A percentile compares a stretch with the other conserved stretches of the same genome.
Conservation (phyloP, 2,113 vertebrate genomes). For the Corythaixoides concolor region DNA sequence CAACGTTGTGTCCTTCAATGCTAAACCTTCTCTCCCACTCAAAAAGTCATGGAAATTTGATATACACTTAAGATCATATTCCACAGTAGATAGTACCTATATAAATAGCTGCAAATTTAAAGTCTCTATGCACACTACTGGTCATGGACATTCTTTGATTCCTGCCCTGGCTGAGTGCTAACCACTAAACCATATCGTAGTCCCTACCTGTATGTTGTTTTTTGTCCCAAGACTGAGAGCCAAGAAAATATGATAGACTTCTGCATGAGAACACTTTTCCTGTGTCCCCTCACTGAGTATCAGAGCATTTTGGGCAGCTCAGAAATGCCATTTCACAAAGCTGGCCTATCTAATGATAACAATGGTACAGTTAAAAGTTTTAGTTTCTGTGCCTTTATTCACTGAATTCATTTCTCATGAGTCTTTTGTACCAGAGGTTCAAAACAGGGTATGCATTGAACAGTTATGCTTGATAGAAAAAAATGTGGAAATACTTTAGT, state of each 20-base stretch:
- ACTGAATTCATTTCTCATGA: neutral
- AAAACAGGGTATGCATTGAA: neutral
- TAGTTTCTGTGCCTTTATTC: neutral
- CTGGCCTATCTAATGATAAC: neutral
- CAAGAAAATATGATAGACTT: neutral
- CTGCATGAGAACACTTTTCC: neutral
- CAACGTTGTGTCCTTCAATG: neutral
- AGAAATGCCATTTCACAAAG: neutral
- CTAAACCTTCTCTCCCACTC: neutral
- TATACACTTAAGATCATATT: neutral
- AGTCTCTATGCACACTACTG: neutral
- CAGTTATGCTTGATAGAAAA: neutral
- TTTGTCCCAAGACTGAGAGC: neutral
- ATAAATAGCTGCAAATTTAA: neutral
- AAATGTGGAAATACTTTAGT: neutral
- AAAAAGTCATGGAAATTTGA: neutral
- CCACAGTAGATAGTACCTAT: neutral
- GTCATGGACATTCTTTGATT: neutral
- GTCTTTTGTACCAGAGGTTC: neutral
- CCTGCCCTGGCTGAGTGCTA: neutral
- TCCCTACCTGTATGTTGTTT: neutral
- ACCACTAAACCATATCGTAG: neutral
- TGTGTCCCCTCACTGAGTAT: neutral
- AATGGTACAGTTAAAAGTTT: neutral
- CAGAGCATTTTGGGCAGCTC: neutral